Evolutionary conservation across 2,113 vertebrate genomes (phyloP).

Genomic region (Gambusia holbrooki): DNA sequence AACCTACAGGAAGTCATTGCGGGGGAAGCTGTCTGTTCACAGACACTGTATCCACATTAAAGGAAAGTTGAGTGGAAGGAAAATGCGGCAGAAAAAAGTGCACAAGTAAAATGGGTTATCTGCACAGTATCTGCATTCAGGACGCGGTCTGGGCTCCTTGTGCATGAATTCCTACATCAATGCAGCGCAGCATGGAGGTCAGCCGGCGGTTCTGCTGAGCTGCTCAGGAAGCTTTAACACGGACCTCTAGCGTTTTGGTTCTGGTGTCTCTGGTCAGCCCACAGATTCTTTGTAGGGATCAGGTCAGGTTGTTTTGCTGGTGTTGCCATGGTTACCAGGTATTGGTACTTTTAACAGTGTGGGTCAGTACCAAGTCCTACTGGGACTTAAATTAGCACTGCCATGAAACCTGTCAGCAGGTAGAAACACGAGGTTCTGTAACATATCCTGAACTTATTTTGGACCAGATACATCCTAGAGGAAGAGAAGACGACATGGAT

Average conservation of each 20-base stretch:
- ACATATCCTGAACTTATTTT: background rate
- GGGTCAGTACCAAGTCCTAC: too few relatives aligned
- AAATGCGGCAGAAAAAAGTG: background rate
- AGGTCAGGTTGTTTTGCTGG: background rate
- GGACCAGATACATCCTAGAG: too few relatives aligned
- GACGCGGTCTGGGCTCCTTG: background rate
- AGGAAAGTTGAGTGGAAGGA: background rate
- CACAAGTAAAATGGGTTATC: background rate
- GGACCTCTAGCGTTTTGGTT: background rate
- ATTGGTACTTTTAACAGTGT: background rate
- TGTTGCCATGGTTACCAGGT: background rate
- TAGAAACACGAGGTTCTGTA: background rate
- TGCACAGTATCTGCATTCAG: background rate
- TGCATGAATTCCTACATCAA: too few relatives aligned
- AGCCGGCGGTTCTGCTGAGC: background rate
- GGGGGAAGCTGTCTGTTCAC: background rate
- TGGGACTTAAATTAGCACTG: background rate
- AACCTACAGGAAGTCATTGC: background rate
- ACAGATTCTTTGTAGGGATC: too few relatives aligned
- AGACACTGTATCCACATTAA: background rate
- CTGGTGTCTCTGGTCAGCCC: background rate
- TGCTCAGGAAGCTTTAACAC: background rate
- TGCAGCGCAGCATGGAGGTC: background rate
- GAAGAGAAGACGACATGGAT: too few relatives aligned
- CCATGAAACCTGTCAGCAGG: background rate